phyloP scores from a whole-genome alignment of 2,888 invertebrate species.

The Nomada hirtipes region DNA sequence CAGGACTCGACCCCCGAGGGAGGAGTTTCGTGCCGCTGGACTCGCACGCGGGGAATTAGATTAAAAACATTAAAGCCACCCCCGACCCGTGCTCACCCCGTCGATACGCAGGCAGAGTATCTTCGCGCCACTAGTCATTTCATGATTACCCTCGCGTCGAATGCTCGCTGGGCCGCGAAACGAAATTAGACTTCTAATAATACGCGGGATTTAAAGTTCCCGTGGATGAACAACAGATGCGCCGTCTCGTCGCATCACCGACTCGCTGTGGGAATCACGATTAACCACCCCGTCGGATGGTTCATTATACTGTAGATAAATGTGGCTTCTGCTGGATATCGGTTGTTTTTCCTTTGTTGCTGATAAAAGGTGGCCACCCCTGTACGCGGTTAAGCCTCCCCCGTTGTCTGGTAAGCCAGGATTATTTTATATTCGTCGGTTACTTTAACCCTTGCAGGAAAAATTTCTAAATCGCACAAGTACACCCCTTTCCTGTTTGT shows the following conservation, averaged over 20 bases:
- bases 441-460: too few relatives aligned
- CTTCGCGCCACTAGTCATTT: slow-evolving; percentile 66
- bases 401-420: too few relatives aligned
- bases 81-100: slow-evolving; percentile 35
- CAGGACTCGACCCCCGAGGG: slow-evolving; percentile 60
- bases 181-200: slow-evolving; percentile 75
- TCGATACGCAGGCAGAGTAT: slow-evolving; percentile 16
- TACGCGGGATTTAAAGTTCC: slow-evolving; percentile 73
- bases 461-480: too few relatives aligned
- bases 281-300: slow-evolving; percentile 24
- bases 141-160: slow-evolving; percentile 71
- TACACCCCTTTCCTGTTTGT: too few relatives aligned
- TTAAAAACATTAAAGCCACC: slow-evolving; percentile 77
- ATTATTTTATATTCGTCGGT: too few relatives aligned
- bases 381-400: too few relatives aligned
- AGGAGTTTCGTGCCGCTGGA: slow-evolving; percentile 63
- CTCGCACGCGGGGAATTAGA: slow-evolving; percentile 72
- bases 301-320: neutral
- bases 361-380: neutral
- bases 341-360: neutral
- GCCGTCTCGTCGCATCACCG: slow-evolving; percentile 31
- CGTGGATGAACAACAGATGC: slow-evolving; percentile 69
- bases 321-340: neutral
- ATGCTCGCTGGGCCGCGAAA: slow-evolving; percentile 74
- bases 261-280: slow-evolving; percentile 42